Conservation (phyloP, 1,140 invertebrate genomes). For the Pinna nobilis region DNA sequence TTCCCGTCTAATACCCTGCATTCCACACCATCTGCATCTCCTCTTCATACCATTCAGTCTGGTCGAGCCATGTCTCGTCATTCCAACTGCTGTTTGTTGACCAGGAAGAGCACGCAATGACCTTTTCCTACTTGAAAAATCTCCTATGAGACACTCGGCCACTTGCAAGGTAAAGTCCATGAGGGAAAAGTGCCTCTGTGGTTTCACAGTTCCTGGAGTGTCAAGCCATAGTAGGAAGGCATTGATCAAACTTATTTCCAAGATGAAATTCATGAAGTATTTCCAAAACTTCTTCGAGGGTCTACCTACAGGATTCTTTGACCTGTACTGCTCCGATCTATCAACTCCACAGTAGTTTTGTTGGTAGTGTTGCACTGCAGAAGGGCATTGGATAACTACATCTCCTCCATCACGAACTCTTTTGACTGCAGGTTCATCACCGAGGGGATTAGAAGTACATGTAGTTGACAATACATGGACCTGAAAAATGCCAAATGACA, state of each 20-base stretch:
- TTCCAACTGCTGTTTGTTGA: not conserved
- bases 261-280: constrained; percentile 27
- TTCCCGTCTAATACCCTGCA: not conserved
- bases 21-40: constrained; percentile 11
- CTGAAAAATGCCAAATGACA: not conserved
- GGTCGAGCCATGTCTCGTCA: not conserved
- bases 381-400: not conserved
- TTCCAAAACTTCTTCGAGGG: constrained; percentile 28
- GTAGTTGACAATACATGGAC: not conserved
- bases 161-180: not conserved
- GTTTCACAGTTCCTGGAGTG: constrained; percentile 1
- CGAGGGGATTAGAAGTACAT: not conserved
- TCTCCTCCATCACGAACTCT: not conserved
- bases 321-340: constrained; percentile 2
- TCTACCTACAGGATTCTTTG: constrained; percentile 27
- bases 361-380: constrained; percentile 7
- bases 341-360: constrained; percentile 21
- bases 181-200: not conserved
- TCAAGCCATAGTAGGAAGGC: not conserved
- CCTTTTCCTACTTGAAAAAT: constrained; percentile 5
- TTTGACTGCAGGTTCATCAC: not conserved
- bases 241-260: constrained; percentile 22
- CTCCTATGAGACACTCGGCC: not conserved
- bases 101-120: not conserved
- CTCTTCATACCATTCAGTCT: not conserved